Evolutionary conservation across 2,888 invertebrate genomes (phyloP).

Genomic region (Brenthis hecate): DNA sequence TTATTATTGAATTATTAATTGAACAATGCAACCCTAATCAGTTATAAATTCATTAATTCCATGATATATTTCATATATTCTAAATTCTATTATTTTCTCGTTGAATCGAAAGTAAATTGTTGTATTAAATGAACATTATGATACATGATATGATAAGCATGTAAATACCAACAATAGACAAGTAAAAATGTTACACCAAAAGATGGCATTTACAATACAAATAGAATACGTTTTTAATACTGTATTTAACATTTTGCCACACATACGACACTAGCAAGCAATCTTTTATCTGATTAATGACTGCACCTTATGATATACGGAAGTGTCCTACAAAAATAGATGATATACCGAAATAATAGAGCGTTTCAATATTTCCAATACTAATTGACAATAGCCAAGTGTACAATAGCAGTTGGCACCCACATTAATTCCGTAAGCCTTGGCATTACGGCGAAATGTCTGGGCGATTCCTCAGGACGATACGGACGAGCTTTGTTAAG

Average conservation of each 20-base stretch:
- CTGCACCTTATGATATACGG: slow-evolving; percentile 30
- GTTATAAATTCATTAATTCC: no score
- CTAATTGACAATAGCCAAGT: slow-evolving; percentile 62
- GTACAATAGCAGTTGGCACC: slow-evolving; percentile 62
- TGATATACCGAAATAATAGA: slow-evolving; percentile 43
- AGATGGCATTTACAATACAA: slow-evolving; percentile 19
- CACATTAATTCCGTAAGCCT: slow-evolving; percentile 64
- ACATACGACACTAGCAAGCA: slow-evolving; percentile 26
- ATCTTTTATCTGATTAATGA: slow-evolving; percentile 34
- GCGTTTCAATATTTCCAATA: slow-evolving; percentile 58
- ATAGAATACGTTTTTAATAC: slow-evolving; percentile 10
- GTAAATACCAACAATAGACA: not conserved
- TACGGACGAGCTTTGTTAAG: slow-evolving; percentile 62
- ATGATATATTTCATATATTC: no score
- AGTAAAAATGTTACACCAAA: slow-evolving; percentile 2
- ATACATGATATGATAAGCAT: slow-evolving; percentile 5
- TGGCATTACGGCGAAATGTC: slow-evolving; percentile 68
- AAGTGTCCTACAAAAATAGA: slow-evolving; percentile 31
- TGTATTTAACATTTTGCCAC: slow-evolving; percentile 24
- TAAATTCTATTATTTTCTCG: not conserved
- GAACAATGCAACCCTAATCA: no score
- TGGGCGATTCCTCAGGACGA: slow-evolving; percentile 71
- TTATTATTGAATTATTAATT: no score
- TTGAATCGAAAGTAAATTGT: slow-evolving; percentile 12
- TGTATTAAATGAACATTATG: not conserved